Evolutionary conservation across 2,797 vertebrate species (phyloP).

Genomic region (Falco columbarius): DNA sequence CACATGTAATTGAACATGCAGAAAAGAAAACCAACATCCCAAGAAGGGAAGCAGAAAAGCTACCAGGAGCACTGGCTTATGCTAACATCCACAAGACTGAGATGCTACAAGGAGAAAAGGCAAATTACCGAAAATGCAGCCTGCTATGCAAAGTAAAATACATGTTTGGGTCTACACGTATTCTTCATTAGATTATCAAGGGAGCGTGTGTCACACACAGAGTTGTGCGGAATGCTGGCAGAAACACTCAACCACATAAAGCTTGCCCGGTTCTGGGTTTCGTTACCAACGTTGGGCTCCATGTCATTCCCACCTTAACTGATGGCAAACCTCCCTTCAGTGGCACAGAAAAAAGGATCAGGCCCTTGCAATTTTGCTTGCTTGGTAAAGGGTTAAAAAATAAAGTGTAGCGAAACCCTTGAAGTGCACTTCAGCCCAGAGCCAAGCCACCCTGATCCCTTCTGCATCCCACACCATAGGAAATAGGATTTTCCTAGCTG

Average conservation of each 20-base stretch:
- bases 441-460: neutral
- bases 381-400: neutral
- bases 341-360: neutral
- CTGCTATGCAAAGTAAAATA: slow-evolving; percentile 21
- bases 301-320: neutral
- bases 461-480: neutral
- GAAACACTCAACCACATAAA: neutral
- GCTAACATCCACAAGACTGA: neutral
- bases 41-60: slow-evolving; percentile 23
- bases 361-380: neutral
- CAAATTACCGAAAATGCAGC: neutral
- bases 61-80: neutral
- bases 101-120: slow-evolving; percentile 5
- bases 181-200: slow-evolving; percentile 30
- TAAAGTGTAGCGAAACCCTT: neutral
- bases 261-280: neutral
- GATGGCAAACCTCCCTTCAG: neutral
- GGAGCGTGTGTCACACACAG: neutral
- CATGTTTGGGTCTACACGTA: neutral
- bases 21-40: slow-evolving; percentile 29
- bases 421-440: neutral
- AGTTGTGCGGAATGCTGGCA: neutral
- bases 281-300: neutral
- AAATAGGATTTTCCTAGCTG: slow-evolving; percentile 29
- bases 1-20: slow-evolving; percentile 50